A percentile compares a stretch with the other conserved stretches of the same genome.
These are phyloP conservation scores for Aphaenogaster rudis DNA, from an alignment of 1,140 invertebrate genomes.

Conservation along the genomic window DNA sequence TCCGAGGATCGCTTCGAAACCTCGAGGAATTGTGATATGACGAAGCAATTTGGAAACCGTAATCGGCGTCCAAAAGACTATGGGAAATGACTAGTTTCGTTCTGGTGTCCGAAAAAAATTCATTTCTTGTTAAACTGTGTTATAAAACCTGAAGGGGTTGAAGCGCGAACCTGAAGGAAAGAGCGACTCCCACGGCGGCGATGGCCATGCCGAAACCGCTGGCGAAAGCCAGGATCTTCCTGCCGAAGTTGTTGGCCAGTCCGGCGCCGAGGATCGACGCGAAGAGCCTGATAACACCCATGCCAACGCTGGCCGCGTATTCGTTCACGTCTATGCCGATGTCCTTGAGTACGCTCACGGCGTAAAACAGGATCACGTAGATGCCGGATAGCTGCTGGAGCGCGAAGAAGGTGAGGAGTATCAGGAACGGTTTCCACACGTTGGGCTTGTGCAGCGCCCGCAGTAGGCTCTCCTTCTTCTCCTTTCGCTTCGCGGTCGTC, in stretches of 20 bases:
- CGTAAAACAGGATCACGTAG: constrained; percentile 93
- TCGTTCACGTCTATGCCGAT: constrained; percentile 90
- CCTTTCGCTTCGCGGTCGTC: constrained; percentile 63
- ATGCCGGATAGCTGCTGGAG: constrained; percentile 92
- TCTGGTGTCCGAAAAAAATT: neutral
- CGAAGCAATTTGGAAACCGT: no score
- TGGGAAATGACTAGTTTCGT: no score
- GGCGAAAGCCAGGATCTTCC: constrained; percentile 90
- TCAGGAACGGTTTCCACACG: constrained; percentile 89
- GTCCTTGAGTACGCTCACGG: constrained; percentile 90
- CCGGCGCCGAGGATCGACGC: constrained; percentile 90
- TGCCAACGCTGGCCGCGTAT: constrained; percentile 91
- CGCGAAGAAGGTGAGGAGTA: constrained; percentile 89
- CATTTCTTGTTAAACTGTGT: neutral
- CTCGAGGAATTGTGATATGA: neutral
- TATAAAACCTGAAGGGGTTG: neutral
- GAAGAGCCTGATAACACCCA: constrained; percentile 90
- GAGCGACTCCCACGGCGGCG: constrained; percentile 88
- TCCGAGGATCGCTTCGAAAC: neutral
- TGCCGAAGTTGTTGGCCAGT: constrained; percentile 90
- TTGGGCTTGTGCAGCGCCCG: constrained; percentile 77
- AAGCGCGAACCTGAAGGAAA: constrained; percentile 76
- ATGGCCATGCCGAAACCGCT: constrained; percentile 90
- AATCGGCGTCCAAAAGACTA: no score
- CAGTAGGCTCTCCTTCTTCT: constrained; percentile 58